Evolutionary conservation across 2,113 vertebrate genomes (phyloP), one percentile per base, ranked within the genome.

Genomic region (Oreamnos americanus): DNA sequence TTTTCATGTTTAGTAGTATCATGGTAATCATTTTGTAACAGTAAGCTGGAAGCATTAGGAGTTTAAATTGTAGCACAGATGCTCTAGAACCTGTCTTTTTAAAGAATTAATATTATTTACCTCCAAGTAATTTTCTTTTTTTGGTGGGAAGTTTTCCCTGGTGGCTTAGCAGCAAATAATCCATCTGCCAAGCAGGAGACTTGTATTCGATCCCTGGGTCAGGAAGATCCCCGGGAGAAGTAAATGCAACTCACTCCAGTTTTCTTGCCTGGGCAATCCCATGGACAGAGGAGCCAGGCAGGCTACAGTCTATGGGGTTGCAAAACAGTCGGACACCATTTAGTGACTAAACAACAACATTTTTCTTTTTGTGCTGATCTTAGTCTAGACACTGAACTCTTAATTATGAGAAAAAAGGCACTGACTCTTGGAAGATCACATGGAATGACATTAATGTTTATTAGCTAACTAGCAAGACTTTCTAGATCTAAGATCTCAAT

Each of bases 401-500:
- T 84, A 76, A 55, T 36, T 97, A 19, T 45, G 62, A 94, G 60
- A 92, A 92, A 90, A 60, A 88, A n/a, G 30, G 67, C 43, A 45
- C 3, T 81, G 49, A 17, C 19, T 84, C 55, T 97, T 95, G 62
- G n/a, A 90, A 94, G 97, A 92, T 30, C 51, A 95, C 36, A 92
- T 9, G 91, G 39, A 96, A 43, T 87, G 82, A 79, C 36, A 58
- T 47, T 92, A 95, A 57, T 88, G 39, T 93, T 94, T 92, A 85
- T 79, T 94, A 91, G 96, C 30, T 55, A 87, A 60, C 28, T 36
- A 89, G 64, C 28, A 47, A 87, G 39, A 62, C 26, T 95, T 64
- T 76, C 67, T 74, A 89, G 64, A 76, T 53, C 58, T 96, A 82
- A 82, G 55, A 90, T 49, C 45, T 96, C 79, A 87, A 45, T 86